Percentiles rank a stretch among this genome's conserved stretches.
These are phyloP conservation scores for rabbit (Oryctolagus cuniculus) DNA, from an alignment of 2,113 vertebrate genomes.

Conservation along the genomic window DNA sequence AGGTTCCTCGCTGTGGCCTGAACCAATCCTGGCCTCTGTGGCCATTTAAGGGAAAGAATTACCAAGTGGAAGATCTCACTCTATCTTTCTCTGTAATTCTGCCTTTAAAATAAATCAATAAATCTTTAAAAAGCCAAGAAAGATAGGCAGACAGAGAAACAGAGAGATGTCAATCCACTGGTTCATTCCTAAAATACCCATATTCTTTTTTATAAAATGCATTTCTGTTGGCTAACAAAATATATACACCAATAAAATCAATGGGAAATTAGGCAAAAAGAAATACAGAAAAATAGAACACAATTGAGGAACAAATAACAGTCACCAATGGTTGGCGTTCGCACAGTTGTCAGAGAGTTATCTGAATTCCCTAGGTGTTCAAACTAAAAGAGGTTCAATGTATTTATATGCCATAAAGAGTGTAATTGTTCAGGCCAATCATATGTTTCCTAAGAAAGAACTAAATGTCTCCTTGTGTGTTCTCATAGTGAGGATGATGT, in stretches of 20 bases:
- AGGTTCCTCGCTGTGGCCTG: too few species aligned
- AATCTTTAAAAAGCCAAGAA: too few species aligned
- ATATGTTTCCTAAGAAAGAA: not conserved
- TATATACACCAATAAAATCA: not conserved
- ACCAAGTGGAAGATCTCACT: too few species aligned
- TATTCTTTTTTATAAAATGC: not conserved
- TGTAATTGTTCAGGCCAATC: not conserved
- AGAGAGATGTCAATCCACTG: too few species aligned
- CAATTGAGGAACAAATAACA: not conserved
- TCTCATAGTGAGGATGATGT: fast-evolving
- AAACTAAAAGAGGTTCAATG: not conserved
- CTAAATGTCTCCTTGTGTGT: not conserved
- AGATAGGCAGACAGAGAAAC: too few species aligned
- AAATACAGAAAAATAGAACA: not conserved
- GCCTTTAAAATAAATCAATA: too few species aligned
- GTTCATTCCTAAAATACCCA: not conserved
- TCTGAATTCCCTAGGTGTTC: not conserved
- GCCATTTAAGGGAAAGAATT: too few species aligned
- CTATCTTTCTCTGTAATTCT: too few species aligned
- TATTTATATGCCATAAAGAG: not conserved
- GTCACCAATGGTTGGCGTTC: not conserved
- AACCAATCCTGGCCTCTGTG: too few species aligned
- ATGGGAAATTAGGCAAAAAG: not conserved
- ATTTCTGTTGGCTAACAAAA: not conserved
- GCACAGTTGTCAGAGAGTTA: not conserved